Conservation (phyloP, 2,888 invertebrate genomes). For the Byasa hedistus region DNA sequence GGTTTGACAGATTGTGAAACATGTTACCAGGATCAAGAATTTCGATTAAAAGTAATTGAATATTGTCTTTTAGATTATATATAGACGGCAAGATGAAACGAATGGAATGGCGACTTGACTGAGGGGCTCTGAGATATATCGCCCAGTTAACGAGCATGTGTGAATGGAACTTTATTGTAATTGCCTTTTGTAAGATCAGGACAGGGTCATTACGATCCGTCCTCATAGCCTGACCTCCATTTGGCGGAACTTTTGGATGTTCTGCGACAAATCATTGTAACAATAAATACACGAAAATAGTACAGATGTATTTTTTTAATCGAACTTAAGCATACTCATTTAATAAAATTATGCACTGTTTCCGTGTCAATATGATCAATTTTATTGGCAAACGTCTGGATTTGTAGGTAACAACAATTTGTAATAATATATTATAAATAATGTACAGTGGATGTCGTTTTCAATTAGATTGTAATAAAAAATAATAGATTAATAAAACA, state of each 20-base stretch:
- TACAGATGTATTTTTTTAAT: not conserved
- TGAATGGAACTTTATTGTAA: slow-evolving; percentile 80
- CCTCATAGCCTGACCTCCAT: slow-evolving; percentile 65
- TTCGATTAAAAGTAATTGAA: slow-evolving; percentile 30
- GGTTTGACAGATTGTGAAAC: not conserved
- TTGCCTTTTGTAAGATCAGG: slow-evolving; percentile 79
- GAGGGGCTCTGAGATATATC: slow-evolving; percentile 74
- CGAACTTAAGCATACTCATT: not conserved
- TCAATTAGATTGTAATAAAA: slow-evolving; percentile 1
- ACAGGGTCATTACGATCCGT: slow-evolving; percentile 74
- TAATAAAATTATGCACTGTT: too few relatives aligned
- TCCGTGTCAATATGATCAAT: too few relatives aligned
- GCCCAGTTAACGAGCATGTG: slow-evolving; percentile 78
- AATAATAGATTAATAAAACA: slow-evolving; percentile 23
- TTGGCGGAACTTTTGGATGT: slow-evolving; percentile 55
- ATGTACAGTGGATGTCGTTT: too few relatives aligned
- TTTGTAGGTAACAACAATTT: too few relatives aligned
- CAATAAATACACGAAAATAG: slow-evolving; percentile 4
- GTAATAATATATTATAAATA: too few relatives aligned
- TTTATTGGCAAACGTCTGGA: too few relatives aligned
- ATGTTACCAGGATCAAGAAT: not conserved
- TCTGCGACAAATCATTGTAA: slow-evolving; percentile 26
- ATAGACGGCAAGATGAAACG: slow-evolving; percentile 56
- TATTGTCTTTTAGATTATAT: slow-evolving; percentile 30
- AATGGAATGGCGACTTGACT: slow-evolving; percentile 59